Percentiles rank a stretch among this genome's conserved stretches.
Conservation (phyloP, 2,888 invertebrate genomes). For the Aphidoletes aphidimyza region DNA sequence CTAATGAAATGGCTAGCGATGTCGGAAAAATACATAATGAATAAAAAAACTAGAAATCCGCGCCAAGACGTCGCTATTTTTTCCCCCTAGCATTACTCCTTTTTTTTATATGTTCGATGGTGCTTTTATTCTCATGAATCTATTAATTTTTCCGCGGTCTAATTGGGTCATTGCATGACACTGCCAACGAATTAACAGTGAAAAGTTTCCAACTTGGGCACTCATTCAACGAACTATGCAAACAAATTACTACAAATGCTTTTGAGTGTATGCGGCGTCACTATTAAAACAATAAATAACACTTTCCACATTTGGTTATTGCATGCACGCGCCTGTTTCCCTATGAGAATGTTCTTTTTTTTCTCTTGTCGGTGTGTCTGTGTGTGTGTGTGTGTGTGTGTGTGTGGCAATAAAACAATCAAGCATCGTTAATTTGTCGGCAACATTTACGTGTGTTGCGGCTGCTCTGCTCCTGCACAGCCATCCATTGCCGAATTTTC, state of each 20-base stretch:
- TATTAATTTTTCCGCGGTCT: slow-evolving; percentile 49
- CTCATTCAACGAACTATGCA: neutral
- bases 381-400: too few species aligned
- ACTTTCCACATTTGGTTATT: slow-evolving; percentile 23
- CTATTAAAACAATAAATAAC: slow-evolving; percentile 51
- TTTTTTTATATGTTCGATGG: neutral
- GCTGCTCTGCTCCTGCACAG: too few species aligned
- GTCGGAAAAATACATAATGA: neutral
- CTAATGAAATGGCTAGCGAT: slow-evolving; percentile 36
- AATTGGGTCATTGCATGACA: slow-evolving; percentile 51
- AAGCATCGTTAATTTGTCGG: neutral
- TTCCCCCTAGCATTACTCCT: neutral
- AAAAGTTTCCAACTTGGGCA: neutral
- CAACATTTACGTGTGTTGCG: neutral
- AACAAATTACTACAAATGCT: slow-evolving; percentile 25
- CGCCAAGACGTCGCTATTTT: slow-evolving; percentile 50
- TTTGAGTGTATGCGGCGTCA: neutral
- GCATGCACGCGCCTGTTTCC: slow-evolving; percentile 27
- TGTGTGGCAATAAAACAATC: slow-evolving; percentile 1
- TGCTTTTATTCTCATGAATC: slow-evolving; percentile 1
- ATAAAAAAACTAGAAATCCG: neutral
- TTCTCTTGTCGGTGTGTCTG: neutral
- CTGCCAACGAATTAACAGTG: neutral
- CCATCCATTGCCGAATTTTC: slow-evolving; percentile 26
- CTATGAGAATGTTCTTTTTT: neutral